Evolutionary conservation across 2,888 invertebrate species (phyloP).

Genomic region (Ferdinandea cuprea): DNA sequence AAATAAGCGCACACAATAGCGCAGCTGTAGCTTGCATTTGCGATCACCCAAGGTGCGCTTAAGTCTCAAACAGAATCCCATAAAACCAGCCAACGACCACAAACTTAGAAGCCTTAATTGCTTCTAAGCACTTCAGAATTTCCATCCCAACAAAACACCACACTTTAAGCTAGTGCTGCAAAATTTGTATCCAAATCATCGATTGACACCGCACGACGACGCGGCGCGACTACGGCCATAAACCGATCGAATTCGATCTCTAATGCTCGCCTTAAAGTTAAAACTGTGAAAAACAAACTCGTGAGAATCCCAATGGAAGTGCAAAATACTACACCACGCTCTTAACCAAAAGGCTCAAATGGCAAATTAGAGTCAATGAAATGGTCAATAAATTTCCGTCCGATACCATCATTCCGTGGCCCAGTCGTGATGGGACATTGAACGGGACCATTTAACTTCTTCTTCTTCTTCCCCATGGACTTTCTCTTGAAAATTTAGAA

Average conservation of each 20-base stretch:
- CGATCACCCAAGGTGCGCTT: conserved; percentile 42
- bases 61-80: conserved; percentile 31
- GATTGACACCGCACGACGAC: conserved; percentile 70
- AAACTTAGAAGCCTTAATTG: conserved; percentile 60
- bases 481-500: conserved; percentile 31
- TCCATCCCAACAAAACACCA: not conserved
- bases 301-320: conserved; percentile 61
- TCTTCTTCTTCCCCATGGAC: not conserved
- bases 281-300: conserved; percentile 40
- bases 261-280: not conserved
- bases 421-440: conserved; percentile 63
- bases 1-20: conserved; percentile 52
- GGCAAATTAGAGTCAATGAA: conserved; percentile 75
- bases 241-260: conserved; percentile 69
- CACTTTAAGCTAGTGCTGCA: conserved; percentile 38
- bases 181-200: conserved; percentile 60
- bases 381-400: conserved; percentile 75
- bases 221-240: conserved; percentile 33
- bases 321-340: conserved; percentile 36
- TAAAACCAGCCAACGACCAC: conserved; percentile 47
- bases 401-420: conserved; percentile 72
- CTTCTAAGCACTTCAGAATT: conserved; percentile 50
- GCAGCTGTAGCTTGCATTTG: too few species aligned
- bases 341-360: conserved; percentile 67
- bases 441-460: conserved; percentile 27